These are phyloP conservation scores for Tamias sibiricus DNA, from an alignment of 2,113 vertebrate species.

Conservation along the genomic window DNA sequence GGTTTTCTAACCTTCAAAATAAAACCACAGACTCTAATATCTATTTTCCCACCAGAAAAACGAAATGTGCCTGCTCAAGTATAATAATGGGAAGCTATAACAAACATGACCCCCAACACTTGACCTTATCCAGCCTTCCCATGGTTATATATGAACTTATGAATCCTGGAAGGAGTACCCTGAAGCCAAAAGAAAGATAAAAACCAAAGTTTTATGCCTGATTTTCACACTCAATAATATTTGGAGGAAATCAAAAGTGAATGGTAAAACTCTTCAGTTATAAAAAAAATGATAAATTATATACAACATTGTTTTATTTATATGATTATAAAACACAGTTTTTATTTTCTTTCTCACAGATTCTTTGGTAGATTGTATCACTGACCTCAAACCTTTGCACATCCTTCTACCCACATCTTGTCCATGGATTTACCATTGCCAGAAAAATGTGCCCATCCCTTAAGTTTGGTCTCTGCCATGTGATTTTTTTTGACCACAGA, in stretches of 20 bases:
- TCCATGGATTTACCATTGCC: neutral
- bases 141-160: neutral
- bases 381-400: neutral
- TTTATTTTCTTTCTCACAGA: neutral
- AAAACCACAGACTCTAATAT: neutral
- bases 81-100: neutral
- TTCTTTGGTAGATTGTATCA: neutral
- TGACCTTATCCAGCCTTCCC: fast-evolving
- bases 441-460: neutral
- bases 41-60: neutral
- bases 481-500: neutral
- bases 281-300: neutral
- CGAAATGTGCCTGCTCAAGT: neutral
- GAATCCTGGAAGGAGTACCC: neutral
- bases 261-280: neutral
- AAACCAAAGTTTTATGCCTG: neutral
- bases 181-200: neutral
- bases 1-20: neutral
- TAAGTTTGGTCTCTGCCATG: neutral
- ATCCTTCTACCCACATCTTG: neutral
- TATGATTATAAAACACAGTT: neutral
- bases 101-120: neutral
- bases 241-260: neutral
- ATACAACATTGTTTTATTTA: neutral
- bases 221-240: neutral